Conservation (phyloP, 2,888 invertebrate species). For the Athetis lepigone region DNA sequence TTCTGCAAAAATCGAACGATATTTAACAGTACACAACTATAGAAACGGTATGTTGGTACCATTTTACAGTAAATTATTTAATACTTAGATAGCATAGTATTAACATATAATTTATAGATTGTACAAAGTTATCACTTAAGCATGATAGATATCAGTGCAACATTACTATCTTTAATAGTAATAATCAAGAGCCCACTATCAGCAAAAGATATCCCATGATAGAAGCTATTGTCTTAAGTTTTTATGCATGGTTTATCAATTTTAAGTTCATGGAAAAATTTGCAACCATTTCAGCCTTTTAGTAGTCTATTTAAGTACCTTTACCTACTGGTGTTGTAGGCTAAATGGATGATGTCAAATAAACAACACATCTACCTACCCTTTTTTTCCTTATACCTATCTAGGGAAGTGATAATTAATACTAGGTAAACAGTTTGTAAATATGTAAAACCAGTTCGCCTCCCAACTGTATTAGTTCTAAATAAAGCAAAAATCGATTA, state of each 20-base stretch:
- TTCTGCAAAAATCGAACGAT: no score
- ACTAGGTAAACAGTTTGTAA: neutral
- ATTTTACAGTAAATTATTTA: no score
- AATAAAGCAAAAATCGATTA: neutral
- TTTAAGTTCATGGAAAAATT: neutral
- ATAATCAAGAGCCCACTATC: conserved; percentile 28
- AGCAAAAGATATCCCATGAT: conserved; percentile 32
- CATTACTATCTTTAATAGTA: conserved; percentile 24
- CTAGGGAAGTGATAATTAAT: conserved; percentile 3
- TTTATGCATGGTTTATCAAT: neutral
- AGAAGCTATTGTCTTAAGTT: neutral
- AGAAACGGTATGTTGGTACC: no score
- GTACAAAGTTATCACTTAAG: neutral
- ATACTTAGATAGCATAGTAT: conserved; percentile 26
- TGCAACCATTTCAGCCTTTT: neutral
- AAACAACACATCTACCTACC: neutral
- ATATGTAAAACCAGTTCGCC: no score
- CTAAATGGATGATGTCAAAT: conserved; percentile 1
- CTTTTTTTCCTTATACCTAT: conserved; percentile 28
- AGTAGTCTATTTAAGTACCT: neutral
- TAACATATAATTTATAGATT: conserved; percentile 18
- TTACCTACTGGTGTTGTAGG: neutral
- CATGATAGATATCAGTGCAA: conserved; percentile 25
- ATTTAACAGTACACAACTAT: no score
- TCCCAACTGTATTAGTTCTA: neutral